Conservation (phyloP, 2,113 vertebrate species). For the Proterorhinus semilunaris region DNA sequence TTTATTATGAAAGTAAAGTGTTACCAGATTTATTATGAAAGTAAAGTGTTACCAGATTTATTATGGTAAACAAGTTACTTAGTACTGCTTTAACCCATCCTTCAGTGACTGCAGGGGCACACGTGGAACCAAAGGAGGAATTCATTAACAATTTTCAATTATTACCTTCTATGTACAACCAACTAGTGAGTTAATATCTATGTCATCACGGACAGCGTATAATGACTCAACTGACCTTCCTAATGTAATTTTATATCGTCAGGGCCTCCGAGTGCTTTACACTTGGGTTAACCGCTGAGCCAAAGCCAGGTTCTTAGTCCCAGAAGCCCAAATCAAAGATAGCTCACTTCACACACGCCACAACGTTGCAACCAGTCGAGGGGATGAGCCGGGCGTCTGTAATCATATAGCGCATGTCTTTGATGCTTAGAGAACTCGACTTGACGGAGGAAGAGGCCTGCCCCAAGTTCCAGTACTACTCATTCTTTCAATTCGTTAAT, state of each 20-base stretch:
- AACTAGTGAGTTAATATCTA: background rate
- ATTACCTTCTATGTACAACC: background rate
- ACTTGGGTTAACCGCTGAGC: constrained; percentile 25
- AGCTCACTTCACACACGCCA: constrained; percentile 28
- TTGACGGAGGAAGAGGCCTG: background rate
- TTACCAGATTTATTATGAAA: too few relatives aligned
- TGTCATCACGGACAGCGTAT: constrained; percentile 1
- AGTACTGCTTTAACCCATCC: too few relatives aligned
- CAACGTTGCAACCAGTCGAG: constrained; percentile 26
- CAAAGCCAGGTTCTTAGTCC: constrained; percentile 16
- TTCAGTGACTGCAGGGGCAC: too few relatives aligned
- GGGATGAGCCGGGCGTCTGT: constrained; percentile 19
- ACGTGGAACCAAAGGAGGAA: too few relatives aligned
- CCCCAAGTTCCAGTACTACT: constrained; percentile 31
- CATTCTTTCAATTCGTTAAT: constrained; percentile 54
- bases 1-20: too few relatives aligned
- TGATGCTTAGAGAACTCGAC: constrained; percentile 12
- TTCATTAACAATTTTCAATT: background rate
- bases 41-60: too few relatives aligned
- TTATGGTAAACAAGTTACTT: too few relatives aligned
- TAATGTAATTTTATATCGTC: constrained; percentile 18
- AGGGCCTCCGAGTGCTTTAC: constrained; percentile 10
- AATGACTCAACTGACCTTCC: constrained; percentile 16
- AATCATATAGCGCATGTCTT: constrained; percentile 40
- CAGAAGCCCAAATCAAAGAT: constrained; percentile 31